phyloP scores from a whole-genome alignment of 1,140 invertebrate genomes.

The Drosophila parvula region DNA sequence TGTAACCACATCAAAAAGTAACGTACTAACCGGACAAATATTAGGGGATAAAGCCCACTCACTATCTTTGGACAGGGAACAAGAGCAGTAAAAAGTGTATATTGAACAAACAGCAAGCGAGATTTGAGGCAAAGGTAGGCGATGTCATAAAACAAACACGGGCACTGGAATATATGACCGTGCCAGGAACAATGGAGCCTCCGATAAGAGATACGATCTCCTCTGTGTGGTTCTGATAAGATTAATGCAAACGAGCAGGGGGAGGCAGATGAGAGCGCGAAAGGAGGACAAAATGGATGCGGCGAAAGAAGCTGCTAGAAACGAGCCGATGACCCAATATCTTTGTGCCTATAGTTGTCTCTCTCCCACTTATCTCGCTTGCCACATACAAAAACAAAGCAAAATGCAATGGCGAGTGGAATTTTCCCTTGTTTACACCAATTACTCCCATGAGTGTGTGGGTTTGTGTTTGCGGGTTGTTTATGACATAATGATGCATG shows the following conservation, averaged over 20 bases:
- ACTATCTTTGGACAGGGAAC: constrained; percentile 28
- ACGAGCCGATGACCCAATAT: constrained; percentile 48
- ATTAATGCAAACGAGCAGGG: constrained; percentile 16
- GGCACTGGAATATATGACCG: constrained; percentile 11
- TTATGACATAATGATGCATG: constrained; percentile 52
- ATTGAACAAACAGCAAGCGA: constrained; percentile 1
- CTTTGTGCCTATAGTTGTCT: constrained; percentile 9
- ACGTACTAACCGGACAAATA: constrained; percentile 44
- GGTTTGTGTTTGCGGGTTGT: constrained; percentile 6
- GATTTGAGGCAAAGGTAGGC: constrained; percentile 31
- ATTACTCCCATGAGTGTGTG: neutral
- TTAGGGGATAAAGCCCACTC: constrained; percentile 29
- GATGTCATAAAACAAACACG: constrained; percentile 47
- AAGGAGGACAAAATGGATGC: constrained; percentile 11
- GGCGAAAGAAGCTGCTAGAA: constrained; percentile 38
- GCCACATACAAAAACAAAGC: constrained; percentile 57
- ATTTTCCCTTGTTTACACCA: constrained; percentile 68
- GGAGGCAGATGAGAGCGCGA: neutral
- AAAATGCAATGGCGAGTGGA: constrained; percentile 67
- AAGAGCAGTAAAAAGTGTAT: constrained; percentile 35
- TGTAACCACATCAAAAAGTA: constrained; percentile 51
- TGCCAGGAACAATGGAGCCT: constrained; percentile 20
- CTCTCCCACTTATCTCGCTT: constrained; percentile 27
- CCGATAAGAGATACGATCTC: constrained; percentile 38
- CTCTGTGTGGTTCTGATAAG: constrained; percentile 18